Conservation (phyloP, 2,888 invertebrate genomes). For the Leucania comma region DNA sequence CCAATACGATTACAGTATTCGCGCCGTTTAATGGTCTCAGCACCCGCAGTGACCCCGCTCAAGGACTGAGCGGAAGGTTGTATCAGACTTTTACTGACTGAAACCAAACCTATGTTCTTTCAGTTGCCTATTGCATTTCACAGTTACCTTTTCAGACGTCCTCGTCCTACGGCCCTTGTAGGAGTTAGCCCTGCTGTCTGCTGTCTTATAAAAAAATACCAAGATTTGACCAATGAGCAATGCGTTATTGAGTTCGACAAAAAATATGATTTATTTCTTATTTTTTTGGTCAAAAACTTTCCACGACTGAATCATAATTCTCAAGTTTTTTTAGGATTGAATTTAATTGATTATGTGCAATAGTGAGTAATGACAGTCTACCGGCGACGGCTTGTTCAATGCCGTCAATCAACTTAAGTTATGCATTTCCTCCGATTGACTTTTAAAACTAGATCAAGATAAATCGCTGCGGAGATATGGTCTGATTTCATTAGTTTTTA, state of each 20-base stretch:
- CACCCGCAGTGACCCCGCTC: too few species aligned
- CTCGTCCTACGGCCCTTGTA: too few species aligned
- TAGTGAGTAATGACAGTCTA: constrained; percentile 32
- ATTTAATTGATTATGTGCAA: constrained; percentile 35
- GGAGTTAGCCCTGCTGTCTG: too few species aligned
- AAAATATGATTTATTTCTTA: background rate
- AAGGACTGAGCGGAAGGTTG: too few species aligned
- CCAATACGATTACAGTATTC: too few species aligned
- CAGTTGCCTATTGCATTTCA: too few species aligned
- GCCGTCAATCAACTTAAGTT: constrained; percentile 43
- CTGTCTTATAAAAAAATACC: too few species aligned
- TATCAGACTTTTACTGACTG: background rate
- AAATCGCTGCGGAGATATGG: constrained; percentile 32
- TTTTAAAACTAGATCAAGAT: constrained; percentile 58
- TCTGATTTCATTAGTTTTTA: constrained; percentile 41
- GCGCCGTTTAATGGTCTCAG: too few species aligned
- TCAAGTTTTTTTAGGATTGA: background rate
- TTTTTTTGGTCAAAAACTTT: background rate
- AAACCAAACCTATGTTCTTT: too few species aligned
- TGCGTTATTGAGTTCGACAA: background rate
- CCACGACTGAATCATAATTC: background rate
- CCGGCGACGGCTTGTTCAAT: constrained; percentile 35
- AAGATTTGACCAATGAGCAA: too few species aligned
- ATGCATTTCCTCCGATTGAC: constrained; percentile 56
- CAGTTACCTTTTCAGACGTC: too few species aligned